phyloP scores from a whole-genome alignment of 2,113 vertebrate species.

The Nansenia antarctica region DNA sequence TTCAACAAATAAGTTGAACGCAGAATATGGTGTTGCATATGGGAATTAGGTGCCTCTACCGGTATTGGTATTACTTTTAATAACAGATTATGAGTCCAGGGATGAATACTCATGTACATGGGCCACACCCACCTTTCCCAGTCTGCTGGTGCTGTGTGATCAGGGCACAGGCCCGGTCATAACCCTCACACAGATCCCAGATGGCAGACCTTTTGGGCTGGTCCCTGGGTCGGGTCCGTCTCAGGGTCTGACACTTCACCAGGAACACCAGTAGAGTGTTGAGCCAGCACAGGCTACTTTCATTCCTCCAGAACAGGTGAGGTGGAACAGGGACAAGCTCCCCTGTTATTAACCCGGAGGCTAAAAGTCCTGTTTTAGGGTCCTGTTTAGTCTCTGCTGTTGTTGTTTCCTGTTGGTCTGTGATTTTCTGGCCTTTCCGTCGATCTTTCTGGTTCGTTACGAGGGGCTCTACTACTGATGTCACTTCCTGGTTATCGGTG shows the following conservation, averaged over 20 bases:
- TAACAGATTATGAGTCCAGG: too few species aligned
- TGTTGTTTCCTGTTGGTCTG: too few species aligned
- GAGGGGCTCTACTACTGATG: too few species aligned
- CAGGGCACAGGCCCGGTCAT: constrained; percentile 68
- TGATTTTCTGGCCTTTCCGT: too few species aligned
- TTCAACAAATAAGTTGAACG: too few species aligned
- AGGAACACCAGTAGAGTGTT: constrained; percentile 85
- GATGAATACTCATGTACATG: too few species aligned
- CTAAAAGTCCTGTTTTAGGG: too few species aligned
- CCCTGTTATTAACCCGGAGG: background rate
- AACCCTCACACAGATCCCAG: constrained; percentile 72
- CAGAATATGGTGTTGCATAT: too few species aligned
- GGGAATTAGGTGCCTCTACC: too few species aligned
- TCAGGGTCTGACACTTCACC: constrained; percentile 80
- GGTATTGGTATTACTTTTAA: too few species aligned
- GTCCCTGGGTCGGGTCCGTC: constrained; percentile 31
- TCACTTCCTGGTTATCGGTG: background rate
- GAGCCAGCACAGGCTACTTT: constrained; percentile 86
- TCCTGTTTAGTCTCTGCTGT: too few species aligned
- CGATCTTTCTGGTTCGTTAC: too few species aligned
- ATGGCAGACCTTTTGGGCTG: constrained; percentile 63
- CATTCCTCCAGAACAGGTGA: constrained; percentile 85
- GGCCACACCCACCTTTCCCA: constrained; percentile 58
- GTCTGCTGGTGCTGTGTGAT: constrained; percentile 58
- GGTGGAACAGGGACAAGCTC: constrained; percentile 38